Evolutionary conservation across 2,888 invertebrate genomes (phyloP), one percentile per base, ranked within the genome.

Genomic region (Megamerina dolium): DNA sequence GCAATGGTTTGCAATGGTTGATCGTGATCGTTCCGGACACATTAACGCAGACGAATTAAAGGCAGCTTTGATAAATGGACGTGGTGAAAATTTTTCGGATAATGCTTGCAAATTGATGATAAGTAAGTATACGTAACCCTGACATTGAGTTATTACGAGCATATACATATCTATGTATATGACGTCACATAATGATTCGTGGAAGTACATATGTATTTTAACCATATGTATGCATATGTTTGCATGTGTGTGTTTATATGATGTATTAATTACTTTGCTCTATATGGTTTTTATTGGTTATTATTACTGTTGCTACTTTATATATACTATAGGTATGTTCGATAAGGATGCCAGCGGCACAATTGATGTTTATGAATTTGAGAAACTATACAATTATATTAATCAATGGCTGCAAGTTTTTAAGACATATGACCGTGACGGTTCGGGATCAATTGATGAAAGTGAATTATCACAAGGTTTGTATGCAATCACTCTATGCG

Each of bases 381-480:
- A 87, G 66, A 84, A 87, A 58, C 75, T 92, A 16, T 93, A 86
- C 70, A 82, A 80, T 43, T 93, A 92, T 61, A 82, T 93, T 26
- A 91, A 91, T 69, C 85, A 92, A 55, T 93, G 93, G 93, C 72
- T 89, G 37, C 75, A 79, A 9, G 85, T 88, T 1, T 93, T 92
- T 69, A 83, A 84, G 63, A 82, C 83, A 2, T 91, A 85, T 64
- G 93, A 93, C 69, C 73, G 78, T n/a, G 88, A 93, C 62, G 79
- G 83, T 49, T 90, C 90, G 6, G 92, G 92, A 1, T 77, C 78
- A 53, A 90, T 93, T 54, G 91, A 92, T 54, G 83, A 85, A 62
- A 67, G 69, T 37, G 93, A 93, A 71, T 74, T 93, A 17, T 71
- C 75, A 13, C 80, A 83, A 75, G 87, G 87, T 86, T 70, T 53